Evolutionary conservation across 64 coral and sea anemone species (phyloP).

Genomic region (Montipora capricornis): DNA sequence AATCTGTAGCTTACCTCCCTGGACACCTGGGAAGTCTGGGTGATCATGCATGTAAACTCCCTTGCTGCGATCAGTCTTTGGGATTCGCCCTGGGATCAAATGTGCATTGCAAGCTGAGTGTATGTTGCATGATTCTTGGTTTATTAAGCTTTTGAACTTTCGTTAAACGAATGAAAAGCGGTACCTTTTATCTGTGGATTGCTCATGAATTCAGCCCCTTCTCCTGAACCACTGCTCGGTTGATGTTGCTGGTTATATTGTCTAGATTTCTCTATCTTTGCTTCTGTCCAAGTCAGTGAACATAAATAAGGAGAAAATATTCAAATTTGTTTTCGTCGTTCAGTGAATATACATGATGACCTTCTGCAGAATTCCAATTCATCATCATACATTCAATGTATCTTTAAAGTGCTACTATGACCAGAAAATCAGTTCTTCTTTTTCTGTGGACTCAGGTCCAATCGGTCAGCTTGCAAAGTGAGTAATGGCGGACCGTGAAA

Average conservation of each 20-base stretch:
- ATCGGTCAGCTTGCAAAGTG: no score
- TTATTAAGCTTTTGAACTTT: not conserved
- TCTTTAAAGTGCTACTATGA: no score
- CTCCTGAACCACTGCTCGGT: not conserved
- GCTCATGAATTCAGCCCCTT: not conserved
- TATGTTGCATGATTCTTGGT: not conserved
- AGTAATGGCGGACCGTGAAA: no score
- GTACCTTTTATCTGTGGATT: not conserved
- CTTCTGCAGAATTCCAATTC: no score
- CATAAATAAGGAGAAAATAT: not conserved
- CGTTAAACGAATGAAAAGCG: not conserved
- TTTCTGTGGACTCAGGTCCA: no score
- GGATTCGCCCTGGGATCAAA: conserved; percentile 20
- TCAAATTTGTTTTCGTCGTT: no score
- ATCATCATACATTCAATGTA: no score
- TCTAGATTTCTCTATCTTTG: not conserved
- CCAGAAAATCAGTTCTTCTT: no score
- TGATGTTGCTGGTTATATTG: not conserved
- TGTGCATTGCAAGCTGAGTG: not conserved
- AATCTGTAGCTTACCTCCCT: conserved; percentile 35
- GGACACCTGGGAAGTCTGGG: conserved; percentile 40
- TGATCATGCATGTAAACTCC: conserved; percentile 87
- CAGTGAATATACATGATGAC: no score
- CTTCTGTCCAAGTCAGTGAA: not conserved
- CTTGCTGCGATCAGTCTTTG: conserved; percentile 72